A percentile compares a stretch with the other conserved stretches of the same genome.
Conservation (phyloP, 2,797 vertebrate genomes). For the Scolopax bukidnonensis region DNA sequence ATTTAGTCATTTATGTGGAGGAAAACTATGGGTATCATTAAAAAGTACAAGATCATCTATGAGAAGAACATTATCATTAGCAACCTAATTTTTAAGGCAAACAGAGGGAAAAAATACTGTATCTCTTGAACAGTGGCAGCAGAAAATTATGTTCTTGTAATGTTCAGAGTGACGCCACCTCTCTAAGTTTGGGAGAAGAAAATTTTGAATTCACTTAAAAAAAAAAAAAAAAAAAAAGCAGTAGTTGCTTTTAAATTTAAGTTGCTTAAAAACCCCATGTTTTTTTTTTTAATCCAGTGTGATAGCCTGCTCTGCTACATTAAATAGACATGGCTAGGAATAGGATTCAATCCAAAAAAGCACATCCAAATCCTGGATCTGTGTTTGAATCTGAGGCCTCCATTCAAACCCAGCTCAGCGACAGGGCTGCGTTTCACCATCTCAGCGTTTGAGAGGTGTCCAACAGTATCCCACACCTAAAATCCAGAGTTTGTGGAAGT, state of each 20-base stretch:
- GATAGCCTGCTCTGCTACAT: conserved; percentile 27
- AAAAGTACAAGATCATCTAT: conserved; percentile 84
- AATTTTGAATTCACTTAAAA: conserved; percentile 30
- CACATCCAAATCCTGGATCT: conserved; percentile 30
- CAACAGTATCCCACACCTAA: neutral
- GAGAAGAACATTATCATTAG: conserved; percentile 80
- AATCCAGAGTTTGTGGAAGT: neutral
- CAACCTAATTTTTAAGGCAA: conserved; percentile 81
- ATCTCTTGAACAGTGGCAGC: conserved; percentile 62
- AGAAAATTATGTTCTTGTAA: conserved; percentile 51
- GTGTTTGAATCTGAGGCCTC: neutral
- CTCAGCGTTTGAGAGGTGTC: neutral
- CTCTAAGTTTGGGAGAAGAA: conserved; percentile 31
- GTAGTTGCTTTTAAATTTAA: neutral
- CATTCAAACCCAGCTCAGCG: neutral
- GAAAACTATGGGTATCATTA: conserved; percentile 83
- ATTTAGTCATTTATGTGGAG: conserved; percentile 84
- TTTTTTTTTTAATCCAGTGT: neutral
- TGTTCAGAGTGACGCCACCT: conserved; percentile 35
- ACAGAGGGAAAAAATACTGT: conserved; percentile 75
- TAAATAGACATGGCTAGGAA: conserved; percentile 10
- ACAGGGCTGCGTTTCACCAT: neutral
- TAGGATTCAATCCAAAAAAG: conserved; percentile 9
- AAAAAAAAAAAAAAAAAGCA: neutral
- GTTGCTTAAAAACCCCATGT: neutral